Evolutionary conservation across 53 echinoderm and acorn worm genomes (phyloP).

Genomic region (Astropecten irregularis): DNA sequence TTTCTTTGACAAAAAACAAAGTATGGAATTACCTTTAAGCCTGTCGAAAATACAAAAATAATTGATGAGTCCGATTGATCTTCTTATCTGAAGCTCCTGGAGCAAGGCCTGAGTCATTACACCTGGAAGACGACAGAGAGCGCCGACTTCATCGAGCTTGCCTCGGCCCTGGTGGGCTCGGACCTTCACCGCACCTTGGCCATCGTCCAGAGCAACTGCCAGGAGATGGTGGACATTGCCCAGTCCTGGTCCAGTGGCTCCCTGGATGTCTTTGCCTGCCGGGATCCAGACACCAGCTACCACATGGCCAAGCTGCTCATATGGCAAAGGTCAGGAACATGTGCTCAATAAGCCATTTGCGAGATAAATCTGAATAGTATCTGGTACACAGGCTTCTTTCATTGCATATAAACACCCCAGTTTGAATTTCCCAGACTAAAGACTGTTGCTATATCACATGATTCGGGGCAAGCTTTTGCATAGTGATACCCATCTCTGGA

Average conservation of each 20-base stretch:
- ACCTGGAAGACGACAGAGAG: slow-evolving; percentile 98
- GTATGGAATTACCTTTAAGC: too few species aligned
- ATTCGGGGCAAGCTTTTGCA: too few species aligned
- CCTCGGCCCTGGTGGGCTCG: slow-evolving; percentile 87
- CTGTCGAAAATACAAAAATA: too few species aligned
- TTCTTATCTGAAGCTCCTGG: slow-evolving; percentile 72
- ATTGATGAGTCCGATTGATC: too few species aligned
- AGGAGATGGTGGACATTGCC: slow-evolving; percentile 93
- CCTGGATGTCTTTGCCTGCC: slow-evolving; percentile 84
- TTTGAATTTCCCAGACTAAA: too few species aligned
- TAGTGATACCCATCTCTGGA: too few species aligned
- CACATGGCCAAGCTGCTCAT: slow-evolving; percentile 77
- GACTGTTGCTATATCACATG: too few species aligned
- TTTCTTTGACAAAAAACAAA: too few species aligned
- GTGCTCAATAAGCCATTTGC: too few species aligned
- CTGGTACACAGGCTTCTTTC: too few species aligned
- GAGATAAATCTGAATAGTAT: too few species aligned
- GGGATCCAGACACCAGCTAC: slow-evolving; percentile 71
- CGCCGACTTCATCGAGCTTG: slow-evolving; percentile 95
- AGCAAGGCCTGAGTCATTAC: slow-evolving; percentile 93
- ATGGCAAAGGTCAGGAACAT: slow-evolving; percentile 88
- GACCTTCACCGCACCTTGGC: slow-evolving; percentile 95
- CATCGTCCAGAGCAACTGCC: slow-evolving; percentile 95
- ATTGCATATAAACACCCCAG: too few species aligned
- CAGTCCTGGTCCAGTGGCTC: slow-evolving; percentile 89